Conservation (phyloP, 2,797 vertebrate species). For the Phylloscopus collybita region DNA sequence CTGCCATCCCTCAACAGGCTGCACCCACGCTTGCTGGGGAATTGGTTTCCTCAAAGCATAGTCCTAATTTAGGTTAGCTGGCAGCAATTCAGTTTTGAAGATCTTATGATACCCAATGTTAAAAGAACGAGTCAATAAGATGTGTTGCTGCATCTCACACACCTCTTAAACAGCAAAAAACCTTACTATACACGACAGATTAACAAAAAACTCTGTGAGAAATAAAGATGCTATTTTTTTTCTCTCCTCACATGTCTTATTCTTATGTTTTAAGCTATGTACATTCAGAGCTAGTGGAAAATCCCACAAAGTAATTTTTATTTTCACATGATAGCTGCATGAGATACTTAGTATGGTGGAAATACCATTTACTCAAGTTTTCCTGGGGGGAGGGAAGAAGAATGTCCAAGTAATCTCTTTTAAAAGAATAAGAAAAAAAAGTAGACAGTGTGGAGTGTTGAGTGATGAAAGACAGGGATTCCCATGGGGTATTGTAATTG, state of each 20-base stretch:
- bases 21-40: conserved; percentile 27
- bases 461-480: not conserved
- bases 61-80: conserved; percentile 11
- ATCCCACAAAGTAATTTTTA: not conserved
- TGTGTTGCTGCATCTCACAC: not conserved
- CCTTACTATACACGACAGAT: not conserved
- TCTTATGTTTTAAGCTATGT: not conserved
- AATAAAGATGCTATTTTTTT: not conserved
- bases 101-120: not conserved
- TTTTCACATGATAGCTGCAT: not conserved
- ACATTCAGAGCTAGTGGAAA: not conserved
- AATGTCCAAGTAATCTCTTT: not conserved
- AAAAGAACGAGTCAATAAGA: not conserved
- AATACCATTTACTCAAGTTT: not conserved
- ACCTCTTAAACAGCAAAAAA: not conserved
- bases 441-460: not conserved
- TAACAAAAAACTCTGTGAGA: not conserved
- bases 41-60: conserved; percentile 48
- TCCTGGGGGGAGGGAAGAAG: not conserved
- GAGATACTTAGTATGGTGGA: not conserved
- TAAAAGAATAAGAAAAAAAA: not conserved
- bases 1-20: conserved; percentile 26
- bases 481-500: not conserved
- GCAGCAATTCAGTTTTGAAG: not conserved
- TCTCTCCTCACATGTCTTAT: not conserved